These are phyloP conservation scores for Herpailurus yagouaroundi DNA, from an alignment of 2,113 vertebrate species.

Conservation along the genomic window DNA sequence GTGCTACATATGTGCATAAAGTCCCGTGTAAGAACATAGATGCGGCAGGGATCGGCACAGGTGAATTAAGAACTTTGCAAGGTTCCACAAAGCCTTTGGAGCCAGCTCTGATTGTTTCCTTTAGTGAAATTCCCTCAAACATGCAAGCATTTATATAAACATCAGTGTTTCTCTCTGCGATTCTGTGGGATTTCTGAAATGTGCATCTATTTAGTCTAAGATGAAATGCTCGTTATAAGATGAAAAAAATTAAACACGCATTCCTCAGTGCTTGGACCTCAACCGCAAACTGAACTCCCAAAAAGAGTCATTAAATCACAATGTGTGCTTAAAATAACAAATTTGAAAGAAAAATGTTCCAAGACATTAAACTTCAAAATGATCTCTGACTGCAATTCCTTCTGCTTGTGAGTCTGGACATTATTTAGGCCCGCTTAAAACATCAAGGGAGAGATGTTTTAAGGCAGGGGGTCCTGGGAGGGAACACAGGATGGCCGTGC, in stretches of 20 bases:
- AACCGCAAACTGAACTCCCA: slow-evolving; percentile 79
- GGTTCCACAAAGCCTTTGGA: slow-evolving; percentile 51
- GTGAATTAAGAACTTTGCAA: background rate
- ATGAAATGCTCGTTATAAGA: slow-evolving; percentile 83
- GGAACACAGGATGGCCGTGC: fast-evolving
- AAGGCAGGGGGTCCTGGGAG: slow-evolving; percentile 42
- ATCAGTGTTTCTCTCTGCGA: slow-evolving; percentile 65
- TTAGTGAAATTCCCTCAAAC: slow-evolving; percentile 68
- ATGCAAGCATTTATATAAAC: slow-evolving; percentile 74
- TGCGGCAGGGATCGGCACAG: background rate
- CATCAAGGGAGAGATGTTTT: slow-evolving; percentile 31
- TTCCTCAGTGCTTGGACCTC: slow-evolving; percentile 76
- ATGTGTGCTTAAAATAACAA: slow-evolving; percentile 84
- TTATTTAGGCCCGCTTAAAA: slow-evolving; percentile 42
- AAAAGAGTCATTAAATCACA: slow-evolving; percentile 83
- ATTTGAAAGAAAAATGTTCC: slow-evolving; percentile 82
- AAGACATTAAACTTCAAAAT: slow-evolving; percentile 80
- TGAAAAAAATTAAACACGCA: slow-evolving; percentile 84
- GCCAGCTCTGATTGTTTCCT: slow-evolving; percentile 61
- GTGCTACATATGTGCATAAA: fast-evolving
- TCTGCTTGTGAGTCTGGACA: slow-evolving; percentile 41
- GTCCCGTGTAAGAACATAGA: background rate
- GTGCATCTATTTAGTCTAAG: slow-evolving; percentile 85
- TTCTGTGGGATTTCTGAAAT: slow-evolving; percentile 80
- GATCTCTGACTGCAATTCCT: slow-evolving; percentile 55